Conservation (phyloP, 2,888 invertebrate genomes). For the Dicyrtoma fusca region DNA sequence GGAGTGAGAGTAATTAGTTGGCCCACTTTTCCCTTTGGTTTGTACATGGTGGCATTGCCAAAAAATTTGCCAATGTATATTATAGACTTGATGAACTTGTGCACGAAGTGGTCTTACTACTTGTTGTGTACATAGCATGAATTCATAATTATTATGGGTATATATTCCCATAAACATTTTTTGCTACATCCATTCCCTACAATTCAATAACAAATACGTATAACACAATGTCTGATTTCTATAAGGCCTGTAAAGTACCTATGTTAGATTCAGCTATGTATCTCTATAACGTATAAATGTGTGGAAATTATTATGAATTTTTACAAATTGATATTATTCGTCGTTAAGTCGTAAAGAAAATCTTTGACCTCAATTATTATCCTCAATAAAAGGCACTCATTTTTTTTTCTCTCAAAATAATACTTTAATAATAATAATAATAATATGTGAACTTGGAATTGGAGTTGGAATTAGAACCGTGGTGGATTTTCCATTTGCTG, state of each 20-base stretch:
- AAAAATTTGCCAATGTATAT: constrained; percentile 19
- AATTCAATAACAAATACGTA: too few relatives aligned
- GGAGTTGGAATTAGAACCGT: too few relatives aligned
- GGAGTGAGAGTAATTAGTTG: constrained; percentile 23
- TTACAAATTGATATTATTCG: not conserved
- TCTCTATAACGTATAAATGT: too few relatives aligned
- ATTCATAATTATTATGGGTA: too few relatives aligned
- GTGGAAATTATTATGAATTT: too few relatives aligned
- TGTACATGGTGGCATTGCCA: constrained; percentile 29
- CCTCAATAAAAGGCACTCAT: constrained; percentile 30
- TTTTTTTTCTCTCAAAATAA: constrained; percentile 1
- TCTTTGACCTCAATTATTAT: constrained; percentile 33
- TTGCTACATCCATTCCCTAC: not conserved
- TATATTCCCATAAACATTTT: not conserved
- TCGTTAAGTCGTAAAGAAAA: not conserved
- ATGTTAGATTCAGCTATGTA: not conserved
- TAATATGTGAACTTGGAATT: too few relatives aligned
- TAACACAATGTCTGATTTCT: too few relatives aligned
- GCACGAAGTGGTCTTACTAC: constrained; percentile 16
- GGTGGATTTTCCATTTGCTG: too few relatives aligned
- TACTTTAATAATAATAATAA: too few relatives aligned
- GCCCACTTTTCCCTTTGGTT: constrained; percentile 25
- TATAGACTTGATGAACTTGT: constrained; percentile 24
- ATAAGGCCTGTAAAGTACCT: not conserved
- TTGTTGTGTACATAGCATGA: not conserved